Percentiles rank a stretch among this genome's conserved stretches.
These are phyloP conservation scores for Lysandra bellargus DNA, from an alignment of 2,888 invertebrate species.

Conservation along the genomic window DNA sequence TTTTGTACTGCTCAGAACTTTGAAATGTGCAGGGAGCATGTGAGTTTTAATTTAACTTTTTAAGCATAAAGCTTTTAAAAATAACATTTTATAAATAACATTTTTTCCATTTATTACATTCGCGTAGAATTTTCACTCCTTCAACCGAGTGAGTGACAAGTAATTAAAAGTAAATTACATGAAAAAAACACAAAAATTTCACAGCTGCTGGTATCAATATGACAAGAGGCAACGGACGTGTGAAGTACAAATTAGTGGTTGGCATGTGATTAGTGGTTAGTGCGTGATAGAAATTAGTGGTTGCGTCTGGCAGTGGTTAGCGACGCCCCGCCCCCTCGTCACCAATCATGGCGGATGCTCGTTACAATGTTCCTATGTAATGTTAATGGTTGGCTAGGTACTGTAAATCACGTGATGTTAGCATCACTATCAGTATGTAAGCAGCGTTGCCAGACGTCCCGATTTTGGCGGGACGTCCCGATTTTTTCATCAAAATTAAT, in stretches of 20 bases:
- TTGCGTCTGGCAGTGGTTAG: background rate
- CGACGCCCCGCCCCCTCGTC: background rate
- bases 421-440: background rate
- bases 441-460: no score
- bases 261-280: conserved; percentile 3
- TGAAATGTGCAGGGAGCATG: background rate
- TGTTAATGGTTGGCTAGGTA: conserved; percentile 5
- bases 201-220: background rate
- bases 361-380: background rate
- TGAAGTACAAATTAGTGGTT: background rate
- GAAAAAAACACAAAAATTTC: background rate
- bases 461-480: no score
- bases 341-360: conserved; percentile 4
- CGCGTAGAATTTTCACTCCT: background rate
- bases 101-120: background rate
- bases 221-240: conserved; percentile 8
- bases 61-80: background rate
- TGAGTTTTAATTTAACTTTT: background rate
- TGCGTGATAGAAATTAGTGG: conserved; percentile 10
- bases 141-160: background rate
- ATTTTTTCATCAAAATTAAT: no score
- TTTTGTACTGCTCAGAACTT: background rate
- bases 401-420: conserved; percentile 1
- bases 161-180: background rate
- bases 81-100: background rate